A percentile compares a stretch with the other conserved stretches of the same genome.
Conservation (phyloP, 2,888 invertebrate species). For the Ethmia dodecea region DNA sequence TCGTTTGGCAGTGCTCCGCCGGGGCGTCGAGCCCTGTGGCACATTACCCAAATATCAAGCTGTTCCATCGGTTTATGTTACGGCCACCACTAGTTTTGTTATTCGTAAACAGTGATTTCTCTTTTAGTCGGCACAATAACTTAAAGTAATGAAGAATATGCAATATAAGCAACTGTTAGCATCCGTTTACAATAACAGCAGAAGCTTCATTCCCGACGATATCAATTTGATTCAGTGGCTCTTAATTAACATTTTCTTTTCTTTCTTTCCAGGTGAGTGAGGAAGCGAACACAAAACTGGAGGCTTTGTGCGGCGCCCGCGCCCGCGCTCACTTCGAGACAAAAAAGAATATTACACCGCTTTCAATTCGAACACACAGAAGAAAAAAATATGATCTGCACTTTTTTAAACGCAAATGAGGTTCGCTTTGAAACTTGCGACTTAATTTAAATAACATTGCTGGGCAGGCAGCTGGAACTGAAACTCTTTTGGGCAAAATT, state of each 20-base stretch:
- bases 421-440: constrained; percentile 60
- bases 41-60: constrained; percentile 32
- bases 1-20: constrained; percentile 52
- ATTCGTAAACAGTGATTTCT: constrained; percentile 14
- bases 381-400: constrained; percentile 70
- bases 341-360: constrained; percentile 70
- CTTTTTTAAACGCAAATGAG: constrained; percentile 73
- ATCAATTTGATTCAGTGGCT: constrained; percentile 72
- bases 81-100: constrained; percentile 18
- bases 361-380: constrained; percentile 68
- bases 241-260: constrained; percentile 77
- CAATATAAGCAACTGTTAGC: constrained; percentile 42
- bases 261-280: constrained; percentile 76
- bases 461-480: constrained; percentile 30
- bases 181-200: constrained; percentile 61
- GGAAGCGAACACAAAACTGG: constrained; percentile 61
- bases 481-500: constrained; percentile 5
- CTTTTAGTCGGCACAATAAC: background rate
- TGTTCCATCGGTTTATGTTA: constrained; percentile 20
- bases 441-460: constrained; percentile 60
- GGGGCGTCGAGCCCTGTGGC: constrained; percentile 19
- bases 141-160: background rate
- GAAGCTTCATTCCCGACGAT: constrained; percentile 58
- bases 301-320: constrained; percentile 55
- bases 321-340: constrained; percentile 39